These are phyloP conservation scores for Volucella inanis DNA, from an alignment of 2,888 invertebrate species.

Conservation along the genomic window DNA sequence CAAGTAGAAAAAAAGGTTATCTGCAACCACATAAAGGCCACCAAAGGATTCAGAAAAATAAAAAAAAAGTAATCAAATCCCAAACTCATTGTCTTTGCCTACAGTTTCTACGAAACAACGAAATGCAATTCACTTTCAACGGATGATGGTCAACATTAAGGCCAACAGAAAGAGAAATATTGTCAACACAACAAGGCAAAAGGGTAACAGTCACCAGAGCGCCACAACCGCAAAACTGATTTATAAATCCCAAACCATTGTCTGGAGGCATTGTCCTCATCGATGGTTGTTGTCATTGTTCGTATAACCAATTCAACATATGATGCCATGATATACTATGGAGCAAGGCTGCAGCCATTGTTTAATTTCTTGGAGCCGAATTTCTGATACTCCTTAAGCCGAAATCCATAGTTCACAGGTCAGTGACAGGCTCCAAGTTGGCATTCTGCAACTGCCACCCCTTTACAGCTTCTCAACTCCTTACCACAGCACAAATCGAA, in stretches of 20 bases:
- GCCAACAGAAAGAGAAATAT: conserved; percentile 27
- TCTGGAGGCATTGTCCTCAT: conserved; percentile 55
- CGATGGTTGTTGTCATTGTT: conserved; percentile 38
- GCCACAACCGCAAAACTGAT: conserved; percentile 58
- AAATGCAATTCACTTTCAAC: conserved; percentile 25
- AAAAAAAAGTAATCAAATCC: too few species aligned
- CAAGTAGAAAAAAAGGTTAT: background rate
- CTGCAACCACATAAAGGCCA: background rate
- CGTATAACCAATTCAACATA: conserved; percentile 54
- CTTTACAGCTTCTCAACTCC: background rate
- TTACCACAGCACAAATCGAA: conserved; percentile 5
- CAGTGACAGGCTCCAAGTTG: conserved; percentile 30
- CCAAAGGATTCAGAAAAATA: conserved; percentile 5
- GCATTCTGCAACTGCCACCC: background rate
- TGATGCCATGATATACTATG: conserved; percentile 6
- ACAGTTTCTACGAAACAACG: background rate
- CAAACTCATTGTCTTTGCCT: conserved; percentile 4
- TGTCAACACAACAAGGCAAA: conserved; percentile 25
- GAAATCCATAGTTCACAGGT: conserved; percentile 69
- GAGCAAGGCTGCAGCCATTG: conserved; percentile 47
- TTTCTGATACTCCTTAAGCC: conserved; percentile 37
- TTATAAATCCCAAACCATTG: conserved; percentile 69
- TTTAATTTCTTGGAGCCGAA: conserved; percentile 8
- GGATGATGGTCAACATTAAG: conserved; percentile 52
- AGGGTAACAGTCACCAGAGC: background rate